Base-by-base conservation (phyloP, 2,113 vertebrate genomes). In the Sula dactylatra region DNA sequence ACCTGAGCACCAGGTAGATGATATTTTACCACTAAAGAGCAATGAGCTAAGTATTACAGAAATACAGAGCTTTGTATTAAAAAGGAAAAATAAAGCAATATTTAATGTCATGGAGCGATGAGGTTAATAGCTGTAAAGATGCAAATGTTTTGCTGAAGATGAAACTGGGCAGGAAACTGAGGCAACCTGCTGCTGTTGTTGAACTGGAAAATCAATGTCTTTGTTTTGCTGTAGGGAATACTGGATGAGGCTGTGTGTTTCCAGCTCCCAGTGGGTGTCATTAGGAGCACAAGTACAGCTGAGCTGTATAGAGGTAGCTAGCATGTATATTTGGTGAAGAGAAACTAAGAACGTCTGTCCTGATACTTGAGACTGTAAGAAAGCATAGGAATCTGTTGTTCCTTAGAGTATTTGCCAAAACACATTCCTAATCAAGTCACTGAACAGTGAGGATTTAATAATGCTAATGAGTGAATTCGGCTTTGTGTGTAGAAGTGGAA, bases 211-310 rank as follows among this genome's bases (percentile, higher is more conserved):
- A 92, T 95, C 72, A 66, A 40, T 89, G 70, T 69, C 47, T 92
- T 50, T 86, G 44, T 87, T 96, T 82, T 96, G 93, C 93, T 93
- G 56, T 52, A 32, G 83, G 95, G 86, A 92, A 49, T 82, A 16
- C 40, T 85, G 93, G 70, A 62, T 69, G 66, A 89, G 69, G 66
- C 70, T 89, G 47, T 67, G 64, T 0, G 1, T 89, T 92, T 65
- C 69, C 52, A 86, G 72, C 72, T 97, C 94, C 94, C 88, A 82
- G 86, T 47, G 86, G 93, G 74, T 84, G 54, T 94, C 88, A 87
- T 97, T 95, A 97, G 83, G 80, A 94, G 61, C 83, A 84, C 64
- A 45, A 91, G 71, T 22, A 31, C 45, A 71, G 71, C 71, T 55
- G 82, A 92, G 76, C 90, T 95, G 38, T 44, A 9, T 21, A 47